Percentiles rank a stretch among this genome's conserved stretches.
These are phyloP conservation scores for Pasiphila rectangulata DNA, from an alignment of 2,888 invertebrate species.

Conservation along the genomic window DNA sequence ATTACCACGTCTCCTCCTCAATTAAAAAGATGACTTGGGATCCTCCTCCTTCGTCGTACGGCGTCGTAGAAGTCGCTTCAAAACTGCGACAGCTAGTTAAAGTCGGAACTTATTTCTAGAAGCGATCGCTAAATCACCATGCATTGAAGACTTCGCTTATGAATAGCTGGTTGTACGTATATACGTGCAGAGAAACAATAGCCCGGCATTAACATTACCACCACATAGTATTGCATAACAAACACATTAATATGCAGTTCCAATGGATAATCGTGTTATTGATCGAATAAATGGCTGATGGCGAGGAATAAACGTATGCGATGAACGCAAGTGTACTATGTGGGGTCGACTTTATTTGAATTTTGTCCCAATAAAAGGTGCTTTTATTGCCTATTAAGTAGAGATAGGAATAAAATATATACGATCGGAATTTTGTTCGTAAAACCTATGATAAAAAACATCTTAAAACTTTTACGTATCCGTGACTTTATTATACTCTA, in stretches of 20 bases:
- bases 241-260: conserved; percentile 29
- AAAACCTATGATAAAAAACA: neutral
- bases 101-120: too few relatives aligned
- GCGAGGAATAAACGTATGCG: neutral
- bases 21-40: too few relatives aligned
- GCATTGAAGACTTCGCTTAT: neutral
- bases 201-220: conserved; percentile 30
- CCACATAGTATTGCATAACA: conserved; percentile 41
- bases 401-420: conserved; percentile 8
- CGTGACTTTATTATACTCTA: too few relatives aligned
- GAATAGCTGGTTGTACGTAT: conserved; percentile 7
- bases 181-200: conserved; percentile 14
- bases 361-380: conserved; percentile 6
- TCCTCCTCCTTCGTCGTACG: too few relatives aligned
- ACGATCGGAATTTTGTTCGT: conserved; percentile 4
- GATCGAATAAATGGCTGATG: conserved; percentile 13
- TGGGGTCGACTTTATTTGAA: neutral
- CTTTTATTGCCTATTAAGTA: conserved; percentile 5
- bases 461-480: too few relatives aligned
- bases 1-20: too few relatives aligned
- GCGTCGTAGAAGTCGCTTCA: too few relatives aligned
- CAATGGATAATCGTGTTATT: conserved; percentile 22
- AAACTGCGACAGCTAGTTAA: too few relatives aligned
- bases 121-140: neutral
- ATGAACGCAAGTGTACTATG: neutral